Evolutionary conservation across 2,113 vertebrate genomes (phyloP), one percentile per base, ranked within the genome.

Genomic region (Apus apus): DNA sequence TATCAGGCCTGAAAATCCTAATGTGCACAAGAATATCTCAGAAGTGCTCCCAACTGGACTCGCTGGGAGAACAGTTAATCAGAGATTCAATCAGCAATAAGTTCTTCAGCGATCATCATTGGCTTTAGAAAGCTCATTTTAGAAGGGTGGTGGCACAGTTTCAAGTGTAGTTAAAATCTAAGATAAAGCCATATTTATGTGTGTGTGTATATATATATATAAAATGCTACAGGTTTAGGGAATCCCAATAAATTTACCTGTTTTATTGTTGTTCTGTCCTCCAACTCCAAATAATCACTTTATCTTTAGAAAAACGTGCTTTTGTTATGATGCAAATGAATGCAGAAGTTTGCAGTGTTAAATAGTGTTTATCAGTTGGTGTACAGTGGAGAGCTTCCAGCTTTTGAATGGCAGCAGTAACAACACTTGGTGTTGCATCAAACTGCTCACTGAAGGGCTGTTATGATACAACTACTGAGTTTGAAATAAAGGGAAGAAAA

Each of bases 1-100:
- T 94, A 74, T 36, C 48, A 57, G 45, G 80, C 57, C 86, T 87
- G 73, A 93, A 86, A 94, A 91, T 90, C 53, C 68, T 46, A 60
- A 74, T 21, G 66, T 68, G 65, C 80, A 65, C 64, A 90, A 87
- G 56, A 94, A 82, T 94, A 72, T 90, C 48, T 93, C 5, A 26
- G 91, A 95, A 94, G 51, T 81, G 70, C 78, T 85, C 34, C 0
- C 54, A 86, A 29, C 80, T 4, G 38, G 25, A 25, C 48, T 56
- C 4, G 1, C 38, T 92, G 86, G 72, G 91, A 95, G 86, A 87
- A 78, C 34, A 3, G 23, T 46, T 48, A 53, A 56, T 87, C 0
- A 0, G 83, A 74, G 60, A 70, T 54, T 66, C 60, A 85, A 27
- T 53, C 78, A 71, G 75, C 79, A 64, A 1, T 51, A 64, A 89